Percentiles rank a stretch among this genome's conserved stretches.
Evolutionary conservation across 2,888 invertebrate species (phyloP).

Genomic region (Drosophila anomelani): DNA sequence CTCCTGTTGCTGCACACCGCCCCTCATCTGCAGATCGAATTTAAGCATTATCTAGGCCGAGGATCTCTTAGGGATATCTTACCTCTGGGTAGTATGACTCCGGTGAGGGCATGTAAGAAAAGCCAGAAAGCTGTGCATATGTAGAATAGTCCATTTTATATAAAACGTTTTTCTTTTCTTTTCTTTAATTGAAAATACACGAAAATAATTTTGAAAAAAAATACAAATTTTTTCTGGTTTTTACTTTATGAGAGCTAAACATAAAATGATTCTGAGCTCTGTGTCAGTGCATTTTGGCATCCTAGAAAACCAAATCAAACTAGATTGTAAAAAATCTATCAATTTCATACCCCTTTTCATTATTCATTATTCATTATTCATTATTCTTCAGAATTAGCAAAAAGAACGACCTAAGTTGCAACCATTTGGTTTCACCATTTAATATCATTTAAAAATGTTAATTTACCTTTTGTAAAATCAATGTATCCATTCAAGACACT

Average conservation of each 20-base stretch:
- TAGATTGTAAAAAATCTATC: background rate
- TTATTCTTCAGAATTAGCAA: background rate
- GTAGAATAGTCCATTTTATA: constrained; percentile 23
- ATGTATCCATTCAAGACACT: too few relatives aligned
- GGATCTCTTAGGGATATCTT: background rate
- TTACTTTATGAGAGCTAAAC: background rate
- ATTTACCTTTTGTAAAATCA: too few relatives aligned
- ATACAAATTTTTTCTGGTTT: constrained; percentile 9
- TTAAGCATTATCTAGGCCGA: too few relatives aligned
- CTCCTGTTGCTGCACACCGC: constrained; percentile 1
- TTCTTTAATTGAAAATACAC: background rate
- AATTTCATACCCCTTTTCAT: background rate
- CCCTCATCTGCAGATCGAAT: background rate
- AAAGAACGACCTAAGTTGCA: too few relatives aligned
- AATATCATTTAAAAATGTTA: too few relatives aligned
- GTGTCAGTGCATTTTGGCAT: background rate
- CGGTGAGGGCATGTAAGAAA: constrained; percentile 30
- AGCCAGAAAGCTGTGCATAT: constrained; percentile 31
- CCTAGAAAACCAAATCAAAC: background rate
- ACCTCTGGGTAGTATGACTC: constrained; percentile 35
- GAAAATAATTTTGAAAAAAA: constrained; percentile 5
- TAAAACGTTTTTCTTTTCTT: background rate
- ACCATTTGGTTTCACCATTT: too few relatives aligned
- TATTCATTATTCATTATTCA: too few relatives aligned
- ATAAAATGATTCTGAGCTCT: background rate